These are phyloP conservation scores for Oncorhynchus masou DNA, from an alignment of 2,113 vertebrate genomes.

Conservation along the genomic window DNA sequence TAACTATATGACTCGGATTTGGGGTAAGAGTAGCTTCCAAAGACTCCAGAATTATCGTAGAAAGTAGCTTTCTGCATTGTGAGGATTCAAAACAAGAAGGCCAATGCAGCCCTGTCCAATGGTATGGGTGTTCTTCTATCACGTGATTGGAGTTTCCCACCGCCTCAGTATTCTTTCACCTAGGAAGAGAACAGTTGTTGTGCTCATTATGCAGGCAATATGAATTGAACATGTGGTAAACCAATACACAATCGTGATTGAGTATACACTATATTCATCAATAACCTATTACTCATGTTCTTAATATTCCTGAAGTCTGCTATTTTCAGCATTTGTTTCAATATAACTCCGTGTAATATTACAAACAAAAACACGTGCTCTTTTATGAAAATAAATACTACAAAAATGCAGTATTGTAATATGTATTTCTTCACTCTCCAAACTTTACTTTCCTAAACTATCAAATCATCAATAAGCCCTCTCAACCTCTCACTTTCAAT, in stretches of 20 bases:
- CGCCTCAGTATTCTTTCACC: constrained; percentile 67
- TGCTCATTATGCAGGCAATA: constrained; percentile 1
- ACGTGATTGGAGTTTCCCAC: constrained; percentile 81
- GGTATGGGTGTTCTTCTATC: constrained; percentile 84
- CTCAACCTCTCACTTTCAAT: constrained; percentile 60
- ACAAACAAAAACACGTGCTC: too few species aligned
- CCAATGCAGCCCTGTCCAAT: constrained; percentile 78
- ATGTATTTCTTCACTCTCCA: too few species aligned
- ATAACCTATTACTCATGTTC: neutral
- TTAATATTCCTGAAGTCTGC: neutral
- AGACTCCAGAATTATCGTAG: constrained; percentile 95
- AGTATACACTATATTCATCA: neutral
- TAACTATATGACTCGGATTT: constrained; percentile 92
- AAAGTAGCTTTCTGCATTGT: constrained; percentile 98
- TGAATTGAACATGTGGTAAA: too few species aligned
- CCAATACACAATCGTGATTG: neutral
- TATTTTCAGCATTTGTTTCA: neutral
- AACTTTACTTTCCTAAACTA: too few species aligned
- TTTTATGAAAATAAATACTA: too few species aligned
- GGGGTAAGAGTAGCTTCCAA: constrained; percentile 91
- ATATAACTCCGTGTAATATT: neutral
- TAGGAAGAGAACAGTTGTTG: constrained; percentile 55
- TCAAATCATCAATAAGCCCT: neutral
- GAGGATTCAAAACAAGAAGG: constrained; percentile 80
- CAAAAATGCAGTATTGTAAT: too few species aligned